Base-by-base conservation (phyloP, 2,888 invertebrate species). In the Oscheius sp. region DNA sequence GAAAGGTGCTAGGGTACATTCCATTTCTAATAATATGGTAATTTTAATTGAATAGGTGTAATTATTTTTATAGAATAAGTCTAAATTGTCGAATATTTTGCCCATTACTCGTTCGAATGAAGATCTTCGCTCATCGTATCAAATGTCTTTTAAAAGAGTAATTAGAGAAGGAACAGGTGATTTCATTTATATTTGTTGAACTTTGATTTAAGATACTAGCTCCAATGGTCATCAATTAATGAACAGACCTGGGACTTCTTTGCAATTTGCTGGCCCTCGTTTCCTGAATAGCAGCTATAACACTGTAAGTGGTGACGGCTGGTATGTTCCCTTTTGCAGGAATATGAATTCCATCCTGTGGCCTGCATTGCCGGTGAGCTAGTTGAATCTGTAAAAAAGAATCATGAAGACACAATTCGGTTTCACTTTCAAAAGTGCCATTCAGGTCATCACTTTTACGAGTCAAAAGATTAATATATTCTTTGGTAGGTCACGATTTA, bases 311-410 rank as follows among this genome's bases (percentile, higher is more conserved):
- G 12, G 4, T 41, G 12, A 17, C 4, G 12, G n/a, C n/a, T n/a
- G n/a, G n/a, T n/a, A n/a, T n/a, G n/a, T n/a, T n/a, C 14, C 22
- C 22, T 38, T 26, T 3, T 75, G 30, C 65, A 80, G 80, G 78
- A 80, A 8, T 80, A 61, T 51, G 70, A 70, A 17, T 67, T 71
- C 38, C 64, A 67, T 20, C 75, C 75, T 0, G 74, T 72, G n/a
- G 73, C 67, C 0, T 83, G 83, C 32, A 70, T 78, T 14, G 83
- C 83, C 1, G 81, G 81, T 6, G 83, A 83, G 51, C 70, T 83
- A 14, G 41, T 83, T 9, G 79, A 80, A 17, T 77, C 78, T 0
- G 56, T 79, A 1, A 68, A 72, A 32, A 61, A 70, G 24, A 73
- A 79, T 38, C 72, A 76, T 41, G 26, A 45, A 0, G 66, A 71